Conservation (phyloP, 2,113 vertebrate species). For the Cyprinodon tularosa region DNA sequence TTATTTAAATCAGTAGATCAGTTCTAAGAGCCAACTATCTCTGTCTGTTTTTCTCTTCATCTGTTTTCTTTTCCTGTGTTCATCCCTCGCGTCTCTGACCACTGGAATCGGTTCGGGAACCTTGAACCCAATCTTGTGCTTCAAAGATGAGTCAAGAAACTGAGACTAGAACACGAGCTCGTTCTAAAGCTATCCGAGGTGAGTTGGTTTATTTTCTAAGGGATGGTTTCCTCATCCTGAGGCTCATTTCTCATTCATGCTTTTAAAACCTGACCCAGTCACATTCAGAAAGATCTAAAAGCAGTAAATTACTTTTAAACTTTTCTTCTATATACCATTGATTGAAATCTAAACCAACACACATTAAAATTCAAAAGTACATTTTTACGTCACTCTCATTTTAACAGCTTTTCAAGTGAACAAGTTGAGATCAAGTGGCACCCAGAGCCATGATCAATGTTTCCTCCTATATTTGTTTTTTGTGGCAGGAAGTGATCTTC, state of each 20-base stretch:
- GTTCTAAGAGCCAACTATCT: background rate
- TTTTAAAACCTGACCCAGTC: no score
- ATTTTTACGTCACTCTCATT: no score
- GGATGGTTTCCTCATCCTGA: no score
- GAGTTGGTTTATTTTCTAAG: slow-evolving; percentile 42
- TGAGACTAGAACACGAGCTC: slow-evolving; percentile 90
- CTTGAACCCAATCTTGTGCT: slow-evolving; percentile 11
- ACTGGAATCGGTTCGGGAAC: background rate
- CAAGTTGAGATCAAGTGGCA: no score
- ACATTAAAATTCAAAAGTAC: no score
- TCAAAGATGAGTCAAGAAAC: slow-evolving; percentile 96
- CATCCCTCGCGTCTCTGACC: background rate
- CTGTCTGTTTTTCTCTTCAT: background rate
- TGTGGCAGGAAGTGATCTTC: no score
- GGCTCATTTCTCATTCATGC: no score
- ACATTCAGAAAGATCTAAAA: background rate
- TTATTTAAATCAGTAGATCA: background rate
- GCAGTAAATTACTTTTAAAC: background rate
- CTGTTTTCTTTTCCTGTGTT: background rate
- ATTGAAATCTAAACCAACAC: background rate
- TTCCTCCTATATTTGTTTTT: no score
- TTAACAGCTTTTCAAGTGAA: no score
- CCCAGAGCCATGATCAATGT: no score
- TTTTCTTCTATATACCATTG: background rate
- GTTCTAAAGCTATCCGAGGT: slow-evolving; percentile 94